Conservation (phyloP, 1,140 invertebrate genomes). For the Diachasma alloeum region DNA sequence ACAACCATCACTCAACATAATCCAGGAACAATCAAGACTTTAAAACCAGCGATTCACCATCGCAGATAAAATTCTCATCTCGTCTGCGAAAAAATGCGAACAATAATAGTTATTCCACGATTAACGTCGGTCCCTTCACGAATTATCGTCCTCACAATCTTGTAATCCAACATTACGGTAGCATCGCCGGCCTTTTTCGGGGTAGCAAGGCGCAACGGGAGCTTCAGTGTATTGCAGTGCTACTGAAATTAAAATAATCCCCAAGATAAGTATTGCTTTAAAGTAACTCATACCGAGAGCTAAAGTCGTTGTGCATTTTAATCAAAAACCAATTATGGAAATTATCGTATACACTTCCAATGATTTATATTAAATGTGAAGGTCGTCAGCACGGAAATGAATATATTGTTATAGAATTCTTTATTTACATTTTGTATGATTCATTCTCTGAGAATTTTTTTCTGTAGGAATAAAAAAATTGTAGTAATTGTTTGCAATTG, state of each 20-base stretch:
- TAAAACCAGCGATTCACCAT: background rate
- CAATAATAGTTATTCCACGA: background rate
- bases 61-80: background rate
- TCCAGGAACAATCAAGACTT: background rate
- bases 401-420: too few relatives aligned
- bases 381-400: too few relatives aligned
- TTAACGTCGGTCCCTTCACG: background rate
- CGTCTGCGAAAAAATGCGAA: background rate
- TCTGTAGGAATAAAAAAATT: too few relatives aligned
- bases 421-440: too few relatives aligned
- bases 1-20: background rate
- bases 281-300: background rate
- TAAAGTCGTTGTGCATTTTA: background rate
- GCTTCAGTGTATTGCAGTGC: background rate
- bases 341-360: too few relatives aligned
- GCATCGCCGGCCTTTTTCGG: background rate
- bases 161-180: background rate
- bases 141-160: background rate
- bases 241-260: slow-evolving; percentile 16
- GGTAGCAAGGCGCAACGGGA: background rate
- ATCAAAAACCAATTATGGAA: too few relatives aligned
- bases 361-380: too few relatives aligned
- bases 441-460: too few relatives aligned
- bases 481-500: too few relatives aligned
- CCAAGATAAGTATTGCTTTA: background rate